A percentile compares a stretch with the other conserved stretches of the same genome.
These are phyloP conservation scores for Decapterus maruadsi DNA, from an alignment of 2,797 vertebrate species.

Conservation along the genomic window DNA sequence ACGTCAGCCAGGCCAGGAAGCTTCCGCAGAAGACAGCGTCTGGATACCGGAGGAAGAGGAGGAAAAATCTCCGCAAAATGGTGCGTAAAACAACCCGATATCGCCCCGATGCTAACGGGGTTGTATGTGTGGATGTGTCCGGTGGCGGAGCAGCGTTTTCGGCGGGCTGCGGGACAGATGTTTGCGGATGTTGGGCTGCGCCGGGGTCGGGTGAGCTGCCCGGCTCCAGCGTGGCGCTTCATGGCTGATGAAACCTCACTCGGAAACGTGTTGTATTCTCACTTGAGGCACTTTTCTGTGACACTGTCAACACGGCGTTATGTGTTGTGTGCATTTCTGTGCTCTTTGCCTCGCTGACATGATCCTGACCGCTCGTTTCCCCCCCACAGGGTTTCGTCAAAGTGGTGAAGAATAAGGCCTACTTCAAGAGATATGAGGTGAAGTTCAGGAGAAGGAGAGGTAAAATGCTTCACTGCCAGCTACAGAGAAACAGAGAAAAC, in stretches of 20 bases:
- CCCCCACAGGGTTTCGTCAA: conserved; percentile 94
- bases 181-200: conserved; percentile 56
- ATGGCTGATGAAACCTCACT: conserved; percentile 52
- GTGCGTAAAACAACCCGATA: conserved; percentile 48
- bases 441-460: conserved; percentile 98
- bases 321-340: neutral
- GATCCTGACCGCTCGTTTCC: neutral
- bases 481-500: too few species aligned
- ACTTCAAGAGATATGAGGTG: conserved; percentile 99
- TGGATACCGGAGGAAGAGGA: neutral
- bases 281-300: neutral
- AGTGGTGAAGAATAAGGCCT: conserved; percentile 98
- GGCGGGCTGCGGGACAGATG: conserved; percentile 50
- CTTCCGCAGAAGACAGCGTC: neutral
- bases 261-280: rapidly evolving
- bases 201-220: conserved; percentile 13
- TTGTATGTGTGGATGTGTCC: rapidly evolving
- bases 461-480: conserved; percentile 55
- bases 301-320: neutral
- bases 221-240: conserved; percentile 77
- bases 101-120: rapidly evolving
- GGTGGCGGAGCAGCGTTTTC: rapidly evolving
- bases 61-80: conserved; percentile 57
- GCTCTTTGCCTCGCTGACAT: too few species aligned
- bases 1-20: neutral